A percentile compares a stretch with the other conserved stretches of the same genome.
Conservation (phyloP, 2,797 vertebrate genomes). For the Urocyon cinereoargenteus region DNA sequence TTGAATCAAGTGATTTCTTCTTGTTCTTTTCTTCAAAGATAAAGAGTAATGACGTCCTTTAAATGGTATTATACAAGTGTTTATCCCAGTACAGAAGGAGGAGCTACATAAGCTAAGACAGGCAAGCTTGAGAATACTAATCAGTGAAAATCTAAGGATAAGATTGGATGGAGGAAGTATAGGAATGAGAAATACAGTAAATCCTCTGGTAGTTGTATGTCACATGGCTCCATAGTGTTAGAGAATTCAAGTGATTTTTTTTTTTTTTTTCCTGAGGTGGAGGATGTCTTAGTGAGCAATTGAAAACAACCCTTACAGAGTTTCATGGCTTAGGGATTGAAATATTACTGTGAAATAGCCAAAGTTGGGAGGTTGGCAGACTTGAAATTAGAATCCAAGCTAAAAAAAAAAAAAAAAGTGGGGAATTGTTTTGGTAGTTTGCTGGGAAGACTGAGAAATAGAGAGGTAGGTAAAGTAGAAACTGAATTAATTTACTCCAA, state of each 20-base stretch:
- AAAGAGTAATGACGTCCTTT: conserved; percentile 63
- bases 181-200: background rate
- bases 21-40: conserved; percentile 69
- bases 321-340: conserved; percentile 27
- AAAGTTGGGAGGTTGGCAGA: background rate
- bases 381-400: conserved; percentile 32
- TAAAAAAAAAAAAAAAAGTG: background rate
- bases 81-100: conserved; percentile 54
- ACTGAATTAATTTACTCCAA: conserved; percentile 47
- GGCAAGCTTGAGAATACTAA: conserved; percentile 46
- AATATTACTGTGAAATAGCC: background rate
- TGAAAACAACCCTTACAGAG: background rate
- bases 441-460: background rate
- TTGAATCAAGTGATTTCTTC: conserved; percentile 58
- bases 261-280: background rate
- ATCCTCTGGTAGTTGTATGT: background rate
- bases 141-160: conserved; percentile 51
- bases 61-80: conserved; percentile 45
- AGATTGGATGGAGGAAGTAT: conserved; percentile 29
- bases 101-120: conserved; percentile 51
- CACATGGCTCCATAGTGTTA: conserved; percentile 7
- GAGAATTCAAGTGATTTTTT: conserved; percentile 24
- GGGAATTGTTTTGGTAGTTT: conserved; percentile 4
- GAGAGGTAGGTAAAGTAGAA: conserved; percentile 11
- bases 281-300: background rate